phyloP scores from a whole-genome alignment of 1,140 invertebrate species.

The Zaprionus capensis region DNA sequence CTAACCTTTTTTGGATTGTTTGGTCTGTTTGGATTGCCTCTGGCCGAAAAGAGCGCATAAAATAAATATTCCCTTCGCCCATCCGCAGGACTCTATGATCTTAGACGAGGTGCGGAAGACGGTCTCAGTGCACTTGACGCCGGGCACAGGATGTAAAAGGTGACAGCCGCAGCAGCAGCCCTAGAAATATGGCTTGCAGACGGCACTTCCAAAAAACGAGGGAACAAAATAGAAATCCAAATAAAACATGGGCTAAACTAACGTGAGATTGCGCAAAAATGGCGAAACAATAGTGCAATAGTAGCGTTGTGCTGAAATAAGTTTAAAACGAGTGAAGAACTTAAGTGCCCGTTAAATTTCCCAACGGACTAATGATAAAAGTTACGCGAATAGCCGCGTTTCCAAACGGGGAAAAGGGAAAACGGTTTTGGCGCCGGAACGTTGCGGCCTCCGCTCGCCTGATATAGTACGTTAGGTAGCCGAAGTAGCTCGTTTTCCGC shows the following conservation, averaged over 20 bases:
- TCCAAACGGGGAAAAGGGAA: not conserved
- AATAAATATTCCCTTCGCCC: conserved; percentile 67
- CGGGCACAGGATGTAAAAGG: conserved; percentile 60
- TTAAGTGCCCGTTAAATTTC: conserved; percentile 83
- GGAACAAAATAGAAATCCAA: not conserved
- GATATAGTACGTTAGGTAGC: conserved; percentile 10
- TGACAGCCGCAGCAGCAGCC: conserved; percentile 58
- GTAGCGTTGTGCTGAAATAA: conserved; percentile 48
- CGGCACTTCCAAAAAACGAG: not conserved
- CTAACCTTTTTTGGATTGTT: conserved; percentile 61
- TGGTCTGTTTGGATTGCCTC: conserved; percentile 29
- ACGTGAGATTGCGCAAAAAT: conserved; percentile 49
- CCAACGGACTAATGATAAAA: conserved; percentile 81
- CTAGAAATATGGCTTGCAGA: conserved; percentile 32
- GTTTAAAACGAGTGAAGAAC: conserved; percentile 76
- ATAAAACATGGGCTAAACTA: conserved; percentile 28
- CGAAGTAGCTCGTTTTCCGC: conserved; percentile 51
- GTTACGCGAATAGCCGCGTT: conserved; percentile 68
- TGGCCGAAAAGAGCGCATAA: conserved; percentile 67
- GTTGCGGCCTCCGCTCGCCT: conserved; percentile 2
- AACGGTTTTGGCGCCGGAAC: not conserved
- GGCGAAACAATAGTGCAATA: conserved; percentile 70
- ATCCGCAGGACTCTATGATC: conserved; percentile 12
- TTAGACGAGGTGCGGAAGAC: conserved; percentile 33
- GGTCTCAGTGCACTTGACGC: conserved; percentile 41